Evolutionary conservation across 2,797 vertebrate species (phyloP), one percentile per base, ranked within the genome.

Genomic region (Threskiornis aethiopicus): DNA sequence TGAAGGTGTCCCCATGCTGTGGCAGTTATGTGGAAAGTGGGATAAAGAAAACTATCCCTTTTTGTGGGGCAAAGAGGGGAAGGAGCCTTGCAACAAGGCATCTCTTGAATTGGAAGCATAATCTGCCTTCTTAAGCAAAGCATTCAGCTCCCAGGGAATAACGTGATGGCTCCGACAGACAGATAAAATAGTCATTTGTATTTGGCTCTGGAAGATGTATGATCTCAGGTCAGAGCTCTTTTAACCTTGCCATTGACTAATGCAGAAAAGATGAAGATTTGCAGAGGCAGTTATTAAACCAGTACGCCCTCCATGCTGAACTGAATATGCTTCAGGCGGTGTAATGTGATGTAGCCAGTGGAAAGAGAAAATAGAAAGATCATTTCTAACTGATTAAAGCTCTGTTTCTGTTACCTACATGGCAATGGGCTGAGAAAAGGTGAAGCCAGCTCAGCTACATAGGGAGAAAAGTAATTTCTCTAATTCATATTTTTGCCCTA

Each of bases 321-420:
- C n/a, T 55, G 37, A 64, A 4, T 57, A 18, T 41, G 9, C 20
- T 69, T 79, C 19, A 89, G 77, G 84, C 79, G 87, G 37, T 78
- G 39, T 65, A 85, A 86, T 69, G 46, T 17, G 17, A 88, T 71
- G 76, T 75, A 93, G 89, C 85, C 58, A 92, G 71, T 49, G 62
- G 76, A 92, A 95, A 75, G 21, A 64, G 77, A 85, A 95, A 92
- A 90, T 10, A 41, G 58, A 96, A 96, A 77, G 52, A 47, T 82
- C 2, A 29, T 89, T 92, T 97, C 70, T 84, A 75, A 95, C 88
- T 59, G 81, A 88, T 89, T 39, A 64, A 89, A 96, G n/a, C 28
- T 93, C 28, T 75, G 14, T 52, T 87, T 94, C 92, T 87, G 49
- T 91, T 96, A 89, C 46, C 76, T 79, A 57, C 4, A 11, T 24